A percentile compares a stretch with the other conserved stretches of the same genome.
These are phyloP conservation scores for Crypturellus tataupa DNA, from an alignment of 2,797 vertebrate genomes.

Conservation along the genomic window DNA sequence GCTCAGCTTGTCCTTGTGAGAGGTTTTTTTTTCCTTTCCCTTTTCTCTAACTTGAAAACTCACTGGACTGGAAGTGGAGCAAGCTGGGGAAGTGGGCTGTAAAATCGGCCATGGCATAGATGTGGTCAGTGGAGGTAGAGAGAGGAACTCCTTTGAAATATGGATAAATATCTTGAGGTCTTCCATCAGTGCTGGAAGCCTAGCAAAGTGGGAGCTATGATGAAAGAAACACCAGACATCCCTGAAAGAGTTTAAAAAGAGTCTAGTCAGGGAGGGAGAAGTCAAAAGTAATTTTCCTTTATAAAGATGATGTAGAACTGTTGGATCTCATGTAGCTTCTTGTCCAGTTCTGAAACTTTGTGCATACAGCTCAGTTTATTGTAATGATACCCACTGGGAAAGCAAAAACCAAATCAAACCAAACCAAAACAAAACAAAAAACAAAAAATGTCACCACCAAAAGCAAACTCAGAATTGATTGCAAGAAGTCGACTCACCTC, in stretches of 20 bases:
- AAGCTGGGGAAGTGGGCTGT: not conserved
- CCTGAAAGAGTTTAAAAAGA: not conserved
- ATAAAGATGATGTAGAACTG: not conserved
- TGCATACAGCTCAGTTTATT: not conserved
- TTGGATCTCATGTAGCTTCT: not conserved
- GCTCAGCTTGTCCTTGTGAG: not conserved
- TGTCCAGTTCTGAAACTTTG: not conserved
- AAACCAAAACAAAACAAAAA: not conserved
- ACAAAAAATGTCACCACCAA: not conserved
- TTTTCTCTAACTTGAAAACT: not conserved
- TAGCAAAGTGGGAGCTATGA: not conserved
- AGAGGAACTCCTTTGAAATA: not conserved
- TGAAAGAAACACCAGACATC: not conserved
- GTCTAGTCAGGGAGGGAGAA: not conserved
- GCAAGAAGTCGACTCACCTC: not conserved
- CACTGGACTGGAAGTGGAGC: not conserved
- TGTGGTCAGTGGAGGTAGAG: not conserved
- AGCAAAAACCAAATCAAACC: not conserved
- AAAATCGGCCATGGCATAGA: not conserved
- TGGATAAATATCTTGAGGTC: not conserved
- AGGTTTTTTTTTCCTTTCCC: not conserved
- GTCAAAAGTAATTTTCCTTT: not conserved
- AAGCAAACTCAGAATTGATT: not conserved
- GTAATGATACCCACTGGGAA: not conserved
- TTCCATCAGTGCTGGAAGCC: not conserved